phyloP scores from a whole-genome alignment of 2,113 vertebrate genomes.

The Seriola quinqueradiata region DNA sequence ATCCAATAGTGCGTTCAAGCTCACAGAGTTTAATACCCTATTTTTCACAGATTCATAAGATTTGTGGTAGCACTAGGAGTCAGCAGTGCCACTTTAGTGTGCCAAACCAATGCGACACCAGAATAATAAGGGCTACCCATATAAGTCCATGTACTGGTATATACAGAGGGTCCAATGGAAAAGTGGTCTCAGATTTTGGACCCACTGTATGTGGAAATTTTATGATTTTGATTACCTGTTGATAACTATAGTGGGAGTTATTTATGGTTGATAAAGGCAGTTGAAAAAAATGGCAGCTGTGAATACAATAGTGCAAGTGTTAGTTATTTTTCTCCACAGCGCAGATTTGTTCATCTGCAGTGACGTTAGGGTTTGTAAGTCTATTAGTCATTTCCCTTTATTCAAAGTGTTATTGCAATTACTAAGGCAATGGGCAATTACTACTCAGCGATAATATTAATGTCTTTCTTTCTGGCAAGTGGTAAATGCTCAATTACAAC shows the following conservation, averaged over 20 bases:
- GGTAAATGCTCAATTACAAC: background rate
- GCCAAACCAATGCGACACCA: background rate
- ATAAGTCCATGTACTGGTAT: background rate
- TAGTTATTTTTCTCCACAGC: background rate
- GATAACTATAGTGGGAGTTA: background rate
- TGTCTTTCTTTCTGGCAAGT: slow-evolving; percentile 9
- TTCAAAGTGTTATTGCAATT: slow-evolving; percentile 13
- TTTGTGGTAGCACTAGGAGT: background rate
- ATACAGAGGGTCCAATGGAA: no score
- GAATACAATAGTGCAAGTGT: background rate
- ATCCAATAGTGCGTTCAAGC: slow-evolving; percentile 12
- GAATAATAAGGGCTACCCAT: background rate
- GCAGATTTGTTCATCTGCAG: slow-evolving; percentile 6
- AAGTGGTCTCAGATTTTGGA: no score
- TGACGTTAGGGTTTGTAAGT: background rate
- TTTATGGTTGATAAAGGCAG: background rate
- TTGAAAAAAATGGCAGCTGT: background rate
- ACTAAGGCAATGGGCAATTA: background rate
- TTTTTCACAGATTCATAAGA: slow-evolving; percentile 19
- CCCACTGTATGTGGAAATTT: background rate
- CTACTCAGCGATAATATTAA: background rate
- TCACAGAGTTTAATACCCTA: background rate
- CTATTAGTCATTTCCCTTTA: slow-evolving; percentile 3
- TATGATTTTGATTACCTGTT: background rate
- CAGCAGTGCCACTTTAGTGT: background rate